Conservation (phyloP, 2,888 invertebrate genomes). For the Epinotia nisella region DNA sequence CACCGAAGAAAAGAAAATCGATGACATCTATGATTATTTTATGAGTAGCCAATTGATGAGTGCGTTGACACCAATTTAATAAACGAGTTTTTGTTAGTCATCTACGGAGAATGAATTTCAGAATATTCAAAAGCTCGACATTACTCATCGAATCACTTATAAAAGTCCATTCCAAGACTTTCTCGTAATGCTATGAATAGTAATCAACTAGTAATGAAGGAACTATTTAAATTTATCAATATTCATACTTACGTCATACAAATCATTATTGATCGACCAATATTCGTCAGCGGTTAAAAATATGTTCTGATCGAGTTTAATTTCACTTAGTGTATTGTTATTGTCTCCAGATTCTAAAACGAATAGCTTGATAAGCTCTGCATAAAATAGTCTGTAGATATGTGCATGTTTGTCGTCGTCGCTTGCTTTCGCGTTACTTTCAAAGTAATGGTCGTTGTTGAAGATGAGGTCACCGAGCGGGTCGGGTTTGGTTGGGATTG, state of each 20-base stretch:
- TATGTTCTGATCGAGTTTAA: constrained; percentile 73
- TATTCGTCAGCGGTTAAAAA: constrained; percentile 76
- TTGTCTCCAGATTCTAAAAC: constrained; percentile 64
- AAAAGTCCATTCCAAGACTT: not conserved
- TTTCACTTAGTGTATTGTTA: constrained; percentile 64
- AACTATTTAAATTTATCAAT: not conserved
- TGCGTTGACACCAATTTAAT: constrained; percentile 17
- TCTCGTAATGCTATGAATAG: constrained; percentile 1
- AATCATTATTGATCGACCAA: constrained; percentile 78
- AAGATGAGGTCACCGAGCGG: constrained; percentile 42
- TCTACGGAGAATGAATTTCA: not conserved
- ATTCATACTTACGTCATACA: constrained; percentile 80
- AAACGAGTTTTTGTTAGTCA: not conserved
- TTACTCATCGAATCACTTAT: constrained; percentile 6
- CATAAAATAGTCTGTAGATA: constrained; percentile 68
- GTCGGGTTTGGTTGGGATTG: constrained; percentile 30
- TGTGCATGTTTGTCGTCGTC: constrained; percentile 56
- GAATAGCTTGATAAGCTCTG: constrained; percentile 75
- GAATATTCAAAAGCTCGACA: not conserved
- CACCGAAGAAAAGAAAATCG: constrained; percentile 5
- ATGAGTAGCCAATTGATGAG: not conserved
- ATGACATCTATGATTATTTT: constrained; percentile 1
- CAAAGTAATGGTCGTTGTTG: constrained; percentile 47
- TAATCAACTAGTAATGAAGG: not conserved
- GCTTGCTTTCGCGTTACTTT: constrained; percentile 56